phyloP scores from a whole-genome alignment of 2,888 invertebrate species.

The Lagria hirta region DNA sequence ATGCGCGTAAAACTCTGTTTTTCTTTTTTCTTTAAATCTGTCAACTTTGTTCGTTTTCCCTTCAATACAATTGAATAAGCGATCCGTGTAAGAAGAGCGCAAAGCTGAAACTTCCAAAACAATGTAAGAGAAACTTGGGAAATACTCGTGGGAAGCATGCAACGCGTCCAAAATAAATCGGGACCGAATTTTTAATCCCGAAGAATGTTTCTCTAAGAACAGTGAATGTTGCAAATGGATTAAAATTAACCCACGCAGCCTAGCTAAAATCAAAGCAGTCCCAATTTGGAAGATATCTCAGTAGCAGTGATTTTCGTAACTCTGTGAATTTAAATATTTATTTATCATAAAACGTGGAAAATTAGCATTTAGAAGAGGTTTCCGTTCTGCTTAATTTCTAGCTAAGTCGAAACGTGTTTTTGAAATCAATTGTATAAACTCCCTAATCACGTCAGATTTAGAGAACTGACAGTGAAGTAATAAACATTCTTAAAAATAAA shows the following conservation, averaged over 20 bases:
- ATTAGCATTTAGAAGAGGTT: conserved; percentile 27
- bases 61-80: conserved; percentile 17
- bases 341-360: conserved; percentile 37
- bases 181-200: conserved; percentile 44
- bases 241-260: conserved; percentile 31
- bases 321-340: conserved; percentile 33
- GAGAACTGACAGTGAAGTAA: too few species aligned
- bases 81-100: conserved; percentile 14
- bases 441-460: too few species aligned
- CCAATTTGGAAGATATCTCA: conserved; percentile 26
- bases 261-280: conserved; percentile 30
- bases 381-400: conserved; percentile 16
- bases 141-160: conserved; percentile 44
- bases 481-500: too few species aligned
- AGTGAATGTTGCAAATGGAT: conserved; percentile 31
- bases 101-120: conserved; percentile 35
- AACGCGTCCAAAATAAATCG: conserved; percentile 44
- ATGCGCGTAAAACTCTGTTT: conserved; percentile 4
- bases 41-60: too few species aligned
- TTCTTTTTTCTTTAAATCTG: too few species aligned
- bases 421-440: conserved; percentile 25
- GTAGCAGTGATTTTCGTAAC: conserved; percentile 20
- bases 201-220: conserved; percentile 32
- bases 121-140: conserved; percentile 32
- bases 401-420: conserved; percentile 19